Base-by-base conservation (phyloP, 2,888 invertebrate genomes). In the Geotrupes spiniger region DNA sequence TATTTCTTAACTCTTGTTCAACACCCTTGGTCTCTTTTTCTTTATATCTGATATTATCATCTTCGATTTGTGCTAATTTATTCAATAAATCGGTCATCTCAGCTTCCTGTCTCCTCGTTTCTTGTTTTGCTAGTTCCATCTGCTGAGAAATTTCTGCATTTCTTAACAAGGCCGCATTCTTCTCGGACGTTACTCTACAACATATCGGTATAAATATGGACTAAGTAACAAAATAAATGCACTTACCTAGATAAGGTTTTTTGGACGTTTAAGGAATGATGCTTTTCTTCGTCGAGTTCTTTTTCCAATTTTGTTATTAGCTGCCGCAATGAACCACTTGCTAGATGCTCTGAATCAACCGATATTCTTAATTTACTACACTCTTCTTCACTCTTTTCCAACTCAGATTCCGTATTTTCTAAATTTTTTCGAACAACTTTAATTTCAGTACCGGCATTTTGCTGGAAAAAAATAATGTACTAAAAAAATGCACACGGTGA, bases 141-240 rank as follows among this genome's bases (percentile, higher is more conserved):
- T 84, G 84, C 68, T 90, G 90, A 0, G 89, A 89, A 61, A 90
- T 84, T 73, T 89, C 86, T 1, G 90, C 90, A 68, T 89, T 91
- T 38, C 89, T 78, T 44, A 91, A 66, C 40, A 89, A 69, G 0
- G 85, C 85, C 2, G 84, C 82, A 64, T 89, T 85, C 63, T 88
- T 89, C 56, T 89, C 89, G 5, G 84, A 79, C 38, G 82, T 82
- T 60, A 89, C 89, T 57, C 83, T 83, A 63, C 15, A 33, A 33
- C 4, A 14, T 11, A 11, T 28, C 1, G 3, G n/a, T n/a, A n/a
- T 28, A 4, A 29, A 29, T 11, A 4, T 29, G 29, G 1, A 72
- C 36, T 31, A 12, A 5, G 31, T 38, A 26, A 28, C 40, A 41
- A 33, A 46, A 46, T 27, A 4, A 25, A 16, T 16, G 36, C 10